Evolutionary conservation across 53 echinoderm and acorn worm species (phyloP), one percentile per base, ranked within the genome.

Genomic region (Temnopleurus reevesii): DNA sequence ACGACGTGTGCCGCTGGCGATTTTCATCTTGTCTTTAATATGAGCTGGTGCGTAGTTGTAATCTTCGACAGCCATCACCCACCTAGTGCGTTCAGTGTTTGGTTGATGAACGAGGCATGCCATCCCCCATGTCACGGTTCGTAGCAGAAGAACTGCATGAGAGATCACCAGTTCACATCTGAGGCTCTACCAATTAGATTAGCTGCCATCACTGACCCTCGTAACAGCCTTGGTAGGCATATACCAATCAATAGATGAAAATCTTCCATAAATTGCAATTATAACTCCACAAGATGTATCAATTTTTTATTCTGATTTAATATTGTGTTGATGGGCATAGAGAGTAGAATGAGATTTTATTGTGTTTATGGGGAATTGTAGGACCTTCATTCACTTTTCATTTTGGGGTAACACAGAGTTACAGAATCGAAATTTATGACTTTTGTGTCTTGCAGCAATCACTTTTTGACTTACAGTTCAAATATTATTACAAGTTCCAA

Each of bases 81-180:
- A 83, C 55, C 47, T 56, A 53, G 51, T 83, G 83, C 55, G 83
- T 81, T 51, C 53, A 51, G 49, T 51, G 81, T 34, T 29, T 65
- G 49, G 34, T 87, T 87, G 88, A 87, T 66, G 88, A 87, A 49
- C 65, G 88, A 87, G 49, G 53, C 88, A 87, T 66, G 71, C 53
- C 88, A 46, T 65, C 88, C 71, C 60, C 56, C 53, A 87, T 87
- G 88, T 87, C 88, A 87, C 71, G 88, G 47, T 66, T 64, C 71
- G 51, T 66, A 47, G 54, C 51, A 51, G 19, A 18, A 53, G 65
- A 46, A 46, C 17, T 47, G 36, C 23, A 8, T n/a, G 88, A 15
- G 47, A 53, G 30, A 46, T 49, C 61, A 43, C 85, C 85, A 79
- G 12, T 85, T 85, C 85, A 85, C 85, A 85, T 60, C 85, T 57